Conservation (phyloP, 2,888 invertebrate species). For the Andrena bicolor region DNA sequence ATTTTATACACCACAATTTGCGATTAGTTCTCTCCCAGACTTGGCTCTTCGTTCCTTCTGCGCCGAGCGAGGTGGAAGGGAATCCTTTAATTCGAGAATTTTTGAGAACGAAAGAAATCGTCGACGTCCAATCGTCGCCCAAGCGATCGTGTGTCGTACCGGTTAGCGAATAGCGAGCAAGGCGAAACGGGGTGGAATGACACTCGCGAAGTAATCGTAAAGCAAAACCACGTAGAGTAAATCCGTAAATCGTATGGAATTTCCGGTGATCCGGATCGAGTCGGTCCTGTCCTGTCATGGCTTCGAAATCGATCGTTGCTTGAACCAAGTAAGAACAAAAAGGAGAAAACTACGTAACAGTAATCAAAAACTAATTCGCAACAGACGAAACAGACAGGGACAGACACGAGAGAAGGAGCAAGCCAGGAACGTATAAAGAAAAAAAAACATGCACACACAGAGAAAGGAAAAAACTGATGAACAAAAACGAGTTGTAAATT, state of each 20-base stretch:
- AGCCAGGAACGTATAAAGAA: constrained; percentile 21
- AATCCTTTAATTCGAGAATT: not conserved
- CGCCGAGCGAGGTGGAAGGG: not conserved
- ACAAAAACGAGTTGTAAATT: constrained; percentile 77
- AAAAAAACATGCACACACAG: not conserved
- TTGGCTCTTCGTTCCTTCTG: not conserved
- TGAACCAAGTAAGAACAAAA: not conserved
- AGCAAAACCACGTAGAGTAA: constrained; percentile 48
- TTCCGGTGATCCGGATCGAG: constrained; percentile 59
- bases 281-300: constrained; percentile 16
- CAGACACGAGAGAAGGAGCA: constrained; percentile 25
- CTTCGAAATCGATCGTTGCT: not conserved
- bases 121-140: constrained; percentile 54
- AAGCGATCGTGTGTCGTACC: constrained; percentile 77
- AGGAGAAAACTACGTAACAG: not conserved
- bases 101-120: not conserved
- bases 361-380: not conserved
- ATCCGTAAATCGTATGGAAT: constrained; percentile 50
- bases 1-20: constrained; percentile 3
- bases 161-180: constrained; percentile 73
- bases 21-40: not conserved
- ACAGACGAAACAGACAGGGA: constrained; percentile 1
- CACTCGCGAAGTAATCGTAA: constrained; percentile 65
- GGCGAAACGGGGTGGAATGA: constrained; percentile 1
- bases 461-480: constrained; percentile 14